A percentile compares a stretch with the other conserved stretches of the same genome.
Conservation (phyloP, 2,113 vertebrate species). For the Brienomyrus brachyistius region DNA sequence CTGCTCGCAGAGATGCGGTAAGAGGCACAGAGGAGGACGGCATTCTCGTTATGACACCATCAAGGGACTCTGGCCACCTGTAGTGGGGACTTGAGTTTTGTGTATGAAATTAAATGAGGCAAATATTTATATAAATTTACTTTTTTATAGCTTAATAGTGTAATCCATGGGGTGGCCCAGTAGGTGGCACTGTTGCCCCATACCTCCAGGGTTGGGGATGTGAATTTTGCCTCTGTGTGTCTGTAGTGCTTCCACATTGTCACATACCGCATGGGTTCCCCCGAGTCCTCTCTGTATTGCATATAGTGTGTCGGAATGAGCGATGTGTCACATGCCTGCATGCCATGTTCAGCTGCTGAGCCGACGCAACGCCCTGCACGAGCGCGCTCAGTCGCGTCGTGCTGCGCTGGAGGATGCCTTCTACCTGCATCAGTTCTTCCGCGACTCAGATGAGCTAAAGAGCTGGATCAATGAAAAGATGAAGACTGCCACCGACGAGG, state of each 20-base stretch:
- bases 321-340: background rate
- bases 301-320: background rate
- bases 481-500: constrained; percentile 96
- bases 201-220: background rate
- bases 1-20: constrained; percentile 88
- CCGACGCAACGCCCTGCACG: constrained; percentile 87
- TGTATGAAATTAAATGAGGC: background rate
- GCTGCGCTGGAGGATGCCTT: constrained; percentile 90
- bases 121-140: background rate
- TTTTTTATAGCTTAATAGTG: background rate
- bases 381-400: constrained; percentile 81
- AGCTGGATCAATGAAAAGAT: constrained; percentile 99
- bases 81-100: background rate
- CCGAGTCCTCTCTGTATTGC: background rate
- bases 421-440: constrained; percentile 94
- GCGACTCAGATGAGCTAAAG: constrained; percentile 96
- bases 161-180: background rate
- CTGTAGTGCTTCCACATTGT: background rate
- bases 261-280: background rate
- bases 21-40: constrained; percentile 38
- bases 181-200: background rate
- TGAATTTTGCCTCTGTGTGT: background rate
- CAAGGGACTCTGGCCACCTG: background rate
- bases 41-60: background rate
- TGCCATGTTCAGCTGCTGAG: constrained; percentile 69